These are phyloP conservation scores for Piprites chloris DNA, from an alignment of 2,113 vertebrate genomes.

Conservation along the genomic window DNA sequence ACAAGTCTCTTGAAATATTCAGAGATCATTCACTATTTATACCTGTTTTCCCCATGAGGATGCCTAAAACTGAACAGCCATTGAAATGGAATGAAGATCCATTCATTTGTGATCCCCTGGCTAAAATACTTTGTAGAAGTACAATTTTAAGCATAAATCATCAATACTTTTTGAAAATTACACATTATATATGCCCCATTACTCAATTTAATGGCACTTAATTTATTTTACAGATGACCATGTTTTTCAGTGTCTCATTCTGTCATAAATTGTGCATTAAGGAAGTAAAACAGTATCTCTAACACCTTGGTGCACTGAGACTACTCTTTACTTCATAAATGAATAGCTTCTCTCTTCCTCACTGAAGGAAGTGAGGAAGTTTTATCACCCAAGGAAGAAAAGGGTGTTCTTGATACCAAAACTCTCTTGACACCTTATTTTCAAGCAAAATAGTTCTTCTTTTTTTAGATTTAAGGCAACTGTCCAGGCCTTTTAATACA, in stretches of 20 bases:
- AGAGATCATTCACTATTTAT: not conserved
- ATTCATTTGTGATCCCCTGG: not conserved
- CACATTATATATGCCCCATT: not conserved
- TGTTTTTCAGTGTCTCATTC: slow-evolving; percentile 2
- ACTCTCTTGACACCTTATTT: not conserved
- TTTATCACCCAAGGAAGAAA: not conserved
- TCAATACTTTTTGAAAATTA: not conserved
- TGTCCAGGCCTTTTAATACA: not conserved
- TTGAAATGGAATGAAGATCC: not conserved
- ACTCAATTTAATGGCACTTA: slow-evolving; percentile 16
- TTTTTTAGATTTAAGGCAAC: not conserved
- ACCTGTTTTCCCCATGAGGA: not conserved
- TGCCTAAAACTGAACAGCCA: not conserved
- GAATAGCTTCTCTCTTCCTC: not conserved
- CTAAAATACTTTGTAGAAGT: not conserved
- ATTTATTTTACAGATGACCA: not conserved
- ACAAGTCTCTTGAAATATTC: not conserved
- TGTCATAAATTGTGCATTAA: not conserved
- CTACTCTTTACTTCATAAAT: not conserved
- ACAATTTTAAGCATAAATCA: not conserved
- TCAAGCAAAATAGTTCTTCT: not conserved
- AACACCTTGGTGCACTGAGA: not conserved
- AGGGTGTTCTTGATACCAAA: not conserved
- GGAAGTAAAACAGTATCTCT: not conserved
- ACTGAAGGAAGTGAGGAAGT: not conserved